A percentile compares a stretch with the other conserved stretches of the same genome.
These are phyloP conservation scores for Dryobotodes eremita DNA, from an alignment of 2,888 invertebrate genomes.

Conservation along the genomic window DNA sequence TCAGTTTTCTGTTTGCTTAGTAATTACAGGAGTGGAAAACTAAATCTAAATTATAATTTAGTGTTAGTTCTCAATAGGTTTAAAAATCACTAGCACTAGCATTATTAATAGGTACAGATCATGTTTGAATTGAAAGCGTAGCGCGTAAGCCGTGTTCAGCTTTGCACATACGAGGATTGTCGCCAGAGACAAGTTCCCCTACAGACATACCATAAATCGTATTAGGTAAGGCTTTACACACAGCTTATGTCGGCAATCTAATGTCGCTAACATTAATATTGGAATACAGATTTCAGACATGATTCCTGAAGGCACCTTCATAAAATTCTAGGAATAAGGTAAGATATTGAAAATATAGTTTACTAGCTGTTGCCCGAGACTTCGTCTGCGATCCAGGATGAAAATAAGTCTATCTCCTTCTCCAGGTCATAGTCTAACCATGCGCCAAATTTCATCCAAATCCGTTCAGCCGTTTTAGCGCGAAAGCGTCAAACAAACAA, in stretches of 20 bases:
- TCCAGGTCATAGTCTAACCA: too few species aligned
- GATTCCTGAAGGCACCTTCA: slow-evolving; percentile 4
- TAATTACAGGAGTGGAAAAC: slow-evolving; percentile 8
- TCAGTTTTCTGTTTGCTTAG: slow-evolving; percentile 18
- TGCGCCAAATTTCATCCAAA: too few species aligned
- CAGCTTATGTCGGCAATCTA: slow-evolving; percentile 50
- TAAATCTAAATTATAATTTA: too few species aligned
- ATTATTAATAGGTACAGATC: too few species aligned
- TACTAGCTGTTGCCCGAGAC: neutral
- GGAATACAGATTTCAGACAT: slow-evolving; percentile 25
- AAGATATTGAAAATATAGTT: neutral
- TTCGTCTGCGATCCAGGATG: too few species aligned
- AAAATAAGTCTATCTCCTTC: too few species aligned
- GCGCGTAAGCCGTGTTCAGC: slow-evolving; percentile 40
- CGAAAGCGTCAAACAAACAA: too few species aligned
- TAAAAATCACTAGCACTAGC: neutral
- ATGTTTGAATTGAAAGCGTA: slow-evolving; percentile 48
- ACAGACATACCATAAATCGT: slow-evolving; percentile 74
- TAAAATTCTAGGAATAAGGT: neutral
- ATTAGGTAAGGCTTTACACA: slow-evolving; percentile 69
- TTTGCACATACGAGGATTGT: slow-evolving; percentile 55
- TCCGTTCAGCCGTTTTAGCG: too few species aligned
- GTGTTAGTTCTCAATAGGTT: neutral
- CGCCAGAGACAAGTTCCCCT: slow-evolving; percentile 53
- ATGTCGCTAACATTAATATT: slow-evolving; percentile 34